A percentile compares a stretch with the other conserved stretches of the same genome.
phyloP scores from a whole-genome alignment of 1,140 invertebrate species.

The Ceratitis capitata region DNA sequence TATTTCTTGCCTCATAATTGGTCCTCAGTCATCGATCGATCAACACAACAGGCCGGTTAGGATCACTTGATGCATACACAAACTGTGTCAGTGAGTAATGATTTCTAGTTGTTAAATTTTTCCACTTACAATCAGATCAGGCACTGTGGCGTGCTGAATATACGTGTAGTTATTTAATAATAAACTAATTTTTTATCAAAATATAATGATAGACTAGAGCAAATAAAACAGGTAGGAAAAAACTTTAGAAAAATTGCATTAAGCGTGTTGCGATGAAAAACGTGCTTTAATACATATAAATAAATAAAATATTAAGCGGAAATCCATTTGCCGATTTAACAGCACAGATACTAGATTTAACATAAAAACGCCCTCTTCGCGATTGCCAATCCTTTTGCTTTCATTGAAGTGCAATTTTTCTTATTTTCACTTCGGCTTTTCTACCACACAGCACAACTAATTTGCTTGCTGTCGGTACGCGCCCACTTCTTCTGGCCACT shows the following conservation, averaged over 20 bases:
- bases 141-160: too few species aligned
- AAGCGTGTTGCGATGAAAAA: neutral
- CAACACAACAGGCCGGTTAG: neutral
- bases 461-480: neutral
- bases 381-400: neutral
- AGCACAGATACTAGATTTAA: neutral
- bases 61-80: neutral
- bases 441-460: neutral
- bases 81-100: neutral
- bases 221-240: too few species aligned
- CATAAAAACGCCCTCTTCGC: neutral
- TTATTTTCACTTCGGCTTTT: neutral
- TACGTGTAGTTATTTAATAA: too few species aligned
- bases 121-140: neutral
- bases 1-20: too few species aligned
- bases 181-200: too few species aligned
- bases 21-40: neutral
- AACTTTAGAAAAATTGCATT: neutral
- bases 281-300: neutral
- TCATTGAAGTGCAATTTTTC: neutral
- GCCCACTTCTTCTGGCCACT: neutral
- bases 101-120: neutral
- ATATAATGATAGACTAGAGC: too few species aligned
- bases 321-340: slow-evolving; percentile 13
- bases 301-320: neutral